Percentiles rank a stretch among this genome's conserved stretches.
Evolutionary conservation across 2,888 invertebrate genomes (phyloP).

Genomic region (Zaprionus lineosus): DNA sequence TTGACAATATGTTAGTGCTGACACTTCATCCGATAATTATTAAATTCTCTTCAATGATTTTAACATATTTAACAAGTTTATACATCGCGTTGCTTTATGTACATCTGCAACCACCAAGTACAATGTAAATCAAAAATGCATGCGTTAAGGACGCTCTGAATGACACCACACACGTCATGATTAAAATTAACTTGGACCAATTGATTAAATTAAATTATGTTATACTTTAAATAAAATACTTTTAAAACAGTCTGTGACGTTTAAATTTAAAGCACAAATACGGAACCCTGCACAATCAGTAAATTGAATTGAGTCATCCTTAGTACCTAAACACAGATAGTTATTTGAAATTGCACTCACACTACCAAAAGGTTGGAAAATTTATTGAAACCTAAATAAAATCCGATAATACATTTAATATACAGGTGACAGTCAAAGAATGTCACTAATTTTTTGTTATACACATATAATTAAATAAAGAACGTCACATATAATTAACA

Average conservation of each 20-base stretch:
- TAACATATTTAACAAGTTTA: too few relatives aligned
- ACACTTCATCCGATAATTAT: constrained; percentile 32
- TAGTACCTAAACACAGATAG: not conserved
- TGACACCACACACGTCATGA: too few relatives aligned
- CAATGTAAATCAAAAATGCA: too few relatives aligned
- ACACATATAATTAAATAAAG: constrained; percentile 55
- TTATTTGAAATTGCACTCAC: constrained; percentile 2
- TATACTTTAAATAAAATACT: constrained; percentile 15
- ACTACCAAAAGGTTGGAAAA: constrained; percentile 30
- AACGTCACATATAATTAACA: constrained; percentile 61
- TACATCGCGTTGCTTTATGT: constrained; percentile 15
- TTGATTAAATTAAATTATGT: too few relatives aligned
- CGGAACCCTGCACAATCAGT: constrained; percentile 18
- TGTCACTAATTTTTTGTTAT: constrained; percentile 57
- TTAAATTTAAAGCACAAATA: not conserved
- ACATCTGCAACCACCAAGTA: too few relatives aligned
- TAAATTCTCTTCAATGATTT: not conserved
- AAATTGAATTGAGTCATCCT: constrained; percentile 25
- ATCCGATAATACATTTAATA: constrained; percentile 42
- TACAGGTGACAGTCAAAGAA: constrained; percentile 39
- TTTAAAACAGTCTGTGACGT: constrained; percentile 2
- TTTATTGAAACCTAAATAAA: constrained; percentile 16
- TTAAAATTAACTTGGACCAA: constrained; percentile 54
- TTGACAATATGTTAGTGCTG: constrained; percentile 37
- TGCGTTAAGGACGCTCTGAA: too few relatives aligned